Conservation (phyloP, 2,113 vertebrate species). For the Platycercus adscitus region DNA sequence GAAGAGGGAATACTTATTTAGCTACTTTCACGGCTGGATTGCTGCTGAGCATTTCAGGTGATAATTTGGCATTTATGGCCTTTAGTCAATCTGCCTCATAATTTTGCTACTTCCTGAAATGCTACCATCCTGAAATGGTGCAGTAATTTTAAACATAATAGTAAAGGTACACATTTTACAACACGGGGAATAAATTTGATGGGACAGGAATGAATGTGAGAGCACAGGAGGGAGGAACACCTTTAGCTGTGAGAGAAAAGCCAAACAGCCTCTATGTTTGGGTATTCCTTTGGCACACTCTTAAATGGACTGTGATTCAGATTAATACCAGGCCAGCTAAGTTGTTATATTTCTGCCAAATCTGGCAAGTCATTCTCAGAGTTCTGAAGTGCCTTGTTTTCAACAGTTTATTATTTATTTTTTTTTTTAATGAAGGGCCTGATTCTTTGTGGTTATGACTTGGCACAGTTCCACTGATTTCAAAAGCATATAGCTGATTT, state of each 20-base stretch:
- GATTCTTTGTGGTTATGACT: background rate
- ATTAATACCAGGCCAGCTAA: background rate
- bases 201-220: constrained; percentile 13
- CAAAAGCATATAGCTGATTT: background rate
- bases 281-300: constrained; percentile 46
- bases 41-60: background rate
- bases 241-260: constrained; percentile 36
- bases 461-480: background rate
- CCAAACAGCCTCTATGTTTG: constrained; percentile 34
- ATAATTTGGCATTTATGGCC: background rate
- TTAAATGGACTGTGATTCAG: background rate
- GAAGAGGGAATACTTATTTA: background rate
- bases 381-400: background rate
- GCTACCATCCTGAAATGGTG: background rate
- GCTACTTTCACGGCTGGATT: background rate
- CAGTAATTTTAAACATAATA: constrained; percentile 20
- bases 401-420: background rate
- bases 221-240: constrained; percentile 37
- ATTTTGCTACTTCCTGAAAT: constrained; percentile 6
- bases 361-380: background rate
- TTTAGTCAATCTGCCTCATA: background rate
- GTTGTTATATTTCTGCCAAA: background rate
- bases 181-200: constrained; percentile 18
- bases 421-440: background rate
- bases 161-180: constrained; percentile 2